phyloP scores from a whole-genome alignment of 1,140 invertebrate species.

The Bombus affinis region DNA sequence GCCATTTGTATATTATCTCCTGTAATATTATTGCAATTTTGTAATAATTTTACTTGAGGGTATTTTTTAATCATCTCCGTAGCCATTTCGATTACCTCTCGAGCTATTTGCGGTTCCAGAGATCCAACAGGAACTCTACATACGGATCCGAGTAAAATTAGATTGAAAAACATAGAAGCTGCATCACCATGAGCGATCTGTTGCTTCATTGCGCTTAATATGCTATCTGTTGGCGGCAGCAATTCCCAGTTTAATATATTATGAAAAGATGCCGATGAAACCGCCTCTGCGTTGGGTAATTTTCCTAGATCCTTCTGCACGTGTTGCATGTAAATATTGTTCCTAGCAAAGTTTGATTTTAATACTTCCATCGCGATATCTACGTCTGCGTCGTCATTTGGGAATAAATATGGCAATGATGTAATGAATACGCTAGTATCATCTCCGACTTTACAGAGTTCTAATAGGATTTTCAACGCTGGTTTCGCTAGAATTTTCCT shows the following conservation, averaged over 20 bases:
- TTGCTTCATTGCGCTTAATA: conserved; percentile 73
- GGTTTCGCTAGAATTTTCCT: conserved; percentile 70
- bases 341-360: conserved; percentile 80
- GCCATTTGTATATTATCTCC: conserved; percentile 74
- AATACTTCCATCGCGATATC: conserved; percentile 81
- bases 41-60: conserved; percentile 62
- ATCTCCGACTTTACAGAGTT: conserved; percentile 71
- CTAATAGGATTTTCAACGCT: conserved; percentile 76
- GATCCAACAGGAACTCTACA: conserved; percentile 76
- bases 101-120: conserved; percentile 64
- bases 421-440: conserved; percentile 79
- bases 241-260: conserved; percentile 75
- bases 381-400: conserved; percentile 80
- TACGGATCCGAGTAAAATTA: conserved; percentile 78
- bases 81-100: conserved; percentile 76
- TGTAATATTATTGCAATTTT: conserved; percentile 74
- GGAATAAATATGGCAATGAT: conserved; percentile 85
- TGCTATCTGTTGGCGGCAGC: conserved; percentile 70
- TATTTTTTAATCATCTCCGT: conserved; percentile 73
- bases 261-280: conserved; percentile 75
- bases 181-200: conserved; percentile 71
- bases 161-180: conserved; percentile 77
- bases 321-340: conserved; percentile 77
- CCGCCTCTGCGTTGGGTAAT: conserved; percentile 69
- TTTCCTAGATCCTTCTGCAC: conserved; percentile 76